These are phyloP conservation scores for Probaryconus sp. DNA, from an alignment of 1,140 invertebrate genomes.

Conservation along the genomic window DNA sequence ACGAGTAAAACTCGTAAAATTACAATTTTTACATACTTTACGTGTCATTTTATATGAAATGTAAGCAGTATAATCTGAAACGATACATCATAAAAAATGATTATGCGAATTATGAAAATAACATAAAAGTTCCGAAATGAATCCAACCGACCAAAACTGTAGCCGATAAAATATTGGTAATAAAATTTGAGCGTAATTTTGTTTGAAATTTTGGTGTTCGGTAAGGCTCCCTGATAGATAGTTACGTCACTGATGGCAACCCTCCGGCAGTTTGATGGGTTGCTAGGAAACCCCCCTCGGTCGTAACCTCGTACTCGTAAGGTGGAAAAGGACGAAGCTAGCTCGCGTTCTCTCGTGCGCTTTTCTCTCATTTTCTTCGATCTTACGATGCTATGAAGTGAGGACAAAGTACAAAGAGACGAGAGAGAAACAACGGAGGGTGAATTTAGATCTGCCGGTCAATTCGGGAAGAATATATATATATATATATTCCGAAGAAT, in stretches of 20 bases:
- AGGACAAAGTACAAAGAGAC: slow-evolving; percentile 59
- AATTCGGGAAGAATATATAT: slow-evolving; percentile 53
- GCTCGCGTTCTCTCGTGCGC: slow-evolving; percentile 27
- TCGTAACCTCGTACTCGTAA: slow-evolving; percentile 62
- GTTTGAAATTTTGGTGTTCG: too few relatives aligned
- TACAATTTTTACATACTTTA: too few relatives aligned
- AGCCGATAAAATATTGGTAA: too few relatives aligned
- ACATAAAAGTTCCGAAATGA: too few relatives aligned
- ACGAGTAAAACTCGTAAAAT: too few relatives aligned
- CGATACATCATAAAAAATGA: too few relatives aligned
- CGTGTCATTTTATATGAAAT: too few relatives aligned
- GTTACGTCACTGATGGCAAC: slow-evolving; percentile 50
- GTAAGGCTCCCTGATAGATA: background rate
- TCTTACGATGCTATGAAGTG: slow-evolving; percentile 58
- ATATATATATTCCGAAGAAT: slow-evolving; percentile 38
- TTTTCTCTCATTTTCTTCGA: slow-evolving; percentile 60
- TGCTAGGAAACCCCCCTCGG: slow-evolving; percentile 64
- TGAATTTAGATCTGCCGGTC: slow-evolving; percentile 59
- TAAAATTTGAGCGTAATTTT: too few relatives aligned
- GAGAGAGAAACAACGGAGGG: slow-evolving; percentile 46
- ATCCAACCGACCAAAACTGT: too few relatives aligned
- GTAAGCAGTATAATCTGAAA: too few relatives aligned
- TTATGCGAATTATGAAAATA: too few relatives aligned
- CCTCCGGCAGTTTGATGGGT: slow-evolving; percentile 63
- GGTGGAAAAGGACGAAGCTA: slow-evolving; percentile 52